phyloP scores from a whole-genome alignment of 2,797 vertebrate genomes.

The Pygocentrus nattereri region DNA sequence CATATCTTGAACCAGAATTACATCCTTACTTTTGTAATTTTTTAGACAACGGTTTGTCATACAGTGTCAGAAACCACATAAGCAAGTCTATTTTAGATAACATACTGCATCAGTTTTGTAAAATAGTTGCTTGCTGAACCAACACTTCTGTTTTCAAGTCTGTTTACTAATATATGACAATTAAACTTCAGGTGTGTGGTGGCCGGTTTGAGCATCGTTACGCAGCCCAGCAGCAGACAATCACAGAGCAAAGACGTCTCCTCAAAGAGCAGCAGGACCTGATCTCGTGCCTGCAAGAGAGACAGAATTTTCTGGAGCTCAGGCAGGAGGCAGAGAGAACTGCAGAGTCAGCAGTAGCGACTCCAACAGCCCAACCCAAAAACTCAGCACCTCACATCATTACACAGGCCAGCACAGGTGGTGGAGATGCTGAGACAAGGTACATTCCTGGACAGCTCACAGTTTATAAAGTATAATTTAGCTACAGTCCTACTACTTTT shows the following conservation, averaged over 20 bases:
- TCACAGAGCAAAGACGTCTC: conserved; percentile 84
- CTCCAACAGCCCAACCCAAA: conserved; percentile 1
- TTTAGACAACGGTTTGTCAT: too few species aligned
- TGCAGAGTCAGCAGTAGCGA: conserved; percentile 18
- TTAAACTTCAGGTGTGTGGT: conserved; percentile 29
- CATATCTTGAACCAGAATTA: too few species aligned
- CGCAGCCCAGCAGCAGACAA: conserved; percentile 83
- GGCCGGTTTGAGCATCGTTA: conserved; percentile 77
- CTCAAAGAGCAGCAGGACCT: conserved; percentile 87
- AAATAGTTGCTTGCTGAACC: background rate
- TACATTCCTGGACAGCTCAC: background rate
- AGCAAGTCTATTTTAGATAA: too few species aligned
- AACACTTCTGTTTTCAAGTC: background rate
- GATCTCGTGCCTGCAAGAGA: conserved; percentile 82
- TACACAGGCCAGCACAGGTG: background rate
- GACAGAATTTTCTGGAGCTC: conserved; percentile 74
- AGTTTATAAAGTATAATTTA: background rate
- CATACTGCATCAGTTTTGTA: too few species aligned
- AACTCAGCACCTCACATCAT: background rate
- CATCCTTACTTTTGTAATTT: too few species aligned
- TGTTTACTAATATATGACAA: background rate
- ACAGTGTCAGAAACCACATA: too few species aligned
- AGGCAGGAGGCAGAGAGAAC: conserved; percentile 70
- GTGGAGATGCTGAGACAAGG: conserved; percentile 27
- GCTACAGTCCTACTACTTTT: background rate